Evolutionary conservation across 2,888 invertebrate species (phyloP), one percentile per base, ranked within the genome.

Genomic region (Drosophila demipolita): DNA sequence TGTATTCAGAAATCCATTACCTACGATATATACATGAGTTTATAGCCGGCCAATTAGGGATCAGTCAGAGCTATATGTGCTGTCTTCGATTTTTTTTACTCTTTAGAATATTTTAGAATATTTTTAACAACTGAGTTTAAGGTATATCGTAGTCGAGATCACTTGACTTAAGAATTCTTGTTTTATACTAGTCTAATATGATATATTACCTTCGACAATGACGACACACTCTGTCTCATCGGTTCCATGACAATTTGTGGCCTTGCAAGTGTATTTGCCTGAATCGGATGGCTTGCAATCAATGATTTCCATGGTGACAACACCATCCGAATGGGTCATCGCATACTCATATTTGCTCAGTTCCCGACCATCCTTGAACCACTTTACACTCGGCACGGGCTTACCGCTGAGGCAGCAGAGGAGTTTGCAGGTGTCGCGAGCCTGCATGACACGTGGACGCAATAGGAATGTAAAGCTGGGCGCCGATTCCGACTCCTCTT

Each of bases 381-480:
- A 97, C 93, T 96, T 96, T 76, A 99, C 99, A 38, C 97, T 97
- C 23, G 99, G 99, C 89, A 96, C 95, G 70, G 99, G 99, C 92
- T 97, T 97, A 76, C 99, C 99, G 90, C 97, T 97, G 73, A 99
- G 95, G 91, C 99, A 99, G 94, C 99, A 99, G 54, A 99, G 96
- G 79, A 99, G 95, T 94, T 99, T 99, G 95, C 99, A 99, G 69
- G 98, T 98, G 92, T 98, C 97, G 80, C 98, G 96, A 90, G 95
- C 95, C 94, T 99, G 99, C 96, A 99, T 99, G 89, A 99, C 97
- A 93, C 99, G 97, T 92, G 99, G 99, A 93, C 99, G 96, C 86
- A 99, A 96, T 91, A 98, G 96, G 97, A 99, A 99, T 91, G 99
- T 99, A 95, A 99, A 99, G 92, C 96, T 96, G 73, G 99, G 99